Conservation (phyloP, 2,888 invertebrate species). For the Emmelina monodactyla region DNA sequence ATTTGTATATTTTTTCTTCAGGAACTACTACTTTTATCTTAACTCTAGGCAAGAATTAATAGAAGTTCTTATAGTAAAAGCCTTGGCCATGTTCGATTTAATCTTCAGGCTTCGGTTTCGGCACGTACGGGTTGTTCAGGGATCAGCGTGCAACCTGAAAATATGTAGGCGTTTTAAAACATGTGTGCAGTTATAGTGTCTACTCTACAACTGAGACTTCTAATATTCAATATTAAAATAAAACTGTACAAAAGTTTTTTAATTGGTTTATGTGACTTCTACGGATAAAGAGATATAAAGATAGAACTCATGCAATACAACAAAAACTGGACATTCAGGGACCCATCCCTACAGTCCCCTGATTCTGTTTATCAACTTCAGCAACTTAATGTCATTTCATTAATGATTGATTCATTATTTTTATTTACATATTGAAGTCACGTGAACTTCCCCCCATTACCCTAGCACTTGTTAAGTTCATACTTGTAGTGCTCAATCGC, state of each 20-base stretch:
- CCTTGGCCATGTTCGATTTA: slow-evolving; percentile 18
- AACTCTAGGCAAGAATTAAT: slow-evolving; percentile 4
- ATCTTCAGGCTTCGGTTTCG: slow-evolving; percentile 69
- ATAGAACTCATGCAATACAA: too few relatives aligned
- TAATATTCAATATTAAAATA: not conserved
- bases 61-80: slow-evolving; percentile 16
- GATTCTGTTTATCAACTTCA: not conserved
- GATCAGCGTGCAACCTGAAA: slow-evolving; percentile 79
- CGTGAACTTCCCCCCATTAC: not conserved
- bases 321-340: too few relatives aligned
- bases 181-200: too few relatives aligned
- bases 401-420: too few relatives aligned
- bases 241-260: too few relatives aligned
- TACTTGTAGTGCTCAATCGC: slow-evolving; percentile 79
- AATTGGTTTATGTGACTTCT: too few relatives aligned
- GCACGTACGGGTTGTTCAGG: slow-evolving; percentile 80
- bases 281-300: too few relatives aligned
- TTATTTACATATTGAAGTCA: not conserved
- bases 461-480: slow-evolving; percentile 16
- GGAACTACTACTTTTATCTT: not conserved
- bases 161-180: too few relatives aligned
- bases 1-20: not conserved
- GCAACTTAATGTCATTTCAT: too few relatives aligned
- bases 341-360: too few relatives aligned
- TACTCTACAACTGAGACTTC: too few relatives aligned